Evolutionary conservation across 2,797 vertebrate species (phyloP).

Genomic region (Tenualosa ilisha): DNA sequence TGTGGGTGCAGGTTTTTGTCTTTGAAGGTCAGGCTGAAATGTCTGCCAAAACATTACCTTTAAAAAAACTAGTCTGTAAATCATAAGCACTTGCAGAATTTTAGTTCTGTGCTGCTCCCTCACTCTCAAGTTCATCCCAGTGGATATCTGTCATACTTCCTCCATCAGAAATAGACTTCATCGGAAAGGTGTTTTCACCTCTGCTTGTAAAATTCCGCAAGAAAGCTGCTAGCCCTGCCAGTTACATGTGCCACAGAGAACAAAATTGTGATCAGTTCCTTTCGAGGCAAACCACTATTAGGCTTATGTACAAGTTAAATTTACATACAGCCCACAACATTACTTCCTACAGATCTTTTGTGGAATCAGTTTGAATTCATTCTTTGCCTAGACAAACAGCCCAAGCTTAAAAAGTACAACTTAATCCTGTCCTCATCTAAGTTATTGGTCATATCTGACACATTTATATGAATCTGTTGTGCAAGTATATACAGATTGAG

Average conservation of each 20-base stretch:
- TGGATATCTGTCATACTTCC: not conserved
- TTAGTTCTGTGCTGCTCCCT: not conserved
- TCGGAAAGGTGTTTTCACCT: conserved; percentile 35
- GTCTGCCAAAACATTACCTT: not conserved
- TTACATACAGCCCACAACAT: conserved; percentile 28
- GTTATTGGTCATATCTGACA: not conserved
- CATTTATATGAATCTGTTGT: not conserved
- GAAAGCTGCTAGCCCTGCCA: conserved; percentile 73
- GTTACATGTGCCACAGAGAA: conserved; percentile 80
- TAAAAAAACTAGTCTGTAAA: not conserved
- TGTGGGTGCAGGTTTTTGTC: not conserved
- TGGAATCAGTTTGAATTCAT: not conserved
- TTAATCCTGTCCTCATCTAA: not conserved
- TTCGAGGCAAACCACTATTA: conserved; percentile 21
- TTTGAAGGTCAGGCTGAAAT: not conserved
- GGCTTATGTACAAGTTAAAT: conserved; percentile 39
- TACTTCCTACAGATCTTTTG: not conserved
- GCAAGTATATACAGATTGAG: not conserved
- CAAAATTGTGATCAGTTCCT: not conserved
- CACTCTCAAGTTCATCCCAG: not conserved
- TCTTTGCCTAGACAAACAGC: not conserved
- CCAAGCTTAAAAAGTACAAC: not conserved
- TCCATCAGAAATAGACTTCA: not conserved
- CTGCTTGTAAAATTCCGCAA: conserved; percentile 87
- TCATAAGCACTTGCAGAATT: not conserved